Conservation (phyloP, 2,113 vertebrate genomes). For the Orthonyx spaldingii region DNA sequence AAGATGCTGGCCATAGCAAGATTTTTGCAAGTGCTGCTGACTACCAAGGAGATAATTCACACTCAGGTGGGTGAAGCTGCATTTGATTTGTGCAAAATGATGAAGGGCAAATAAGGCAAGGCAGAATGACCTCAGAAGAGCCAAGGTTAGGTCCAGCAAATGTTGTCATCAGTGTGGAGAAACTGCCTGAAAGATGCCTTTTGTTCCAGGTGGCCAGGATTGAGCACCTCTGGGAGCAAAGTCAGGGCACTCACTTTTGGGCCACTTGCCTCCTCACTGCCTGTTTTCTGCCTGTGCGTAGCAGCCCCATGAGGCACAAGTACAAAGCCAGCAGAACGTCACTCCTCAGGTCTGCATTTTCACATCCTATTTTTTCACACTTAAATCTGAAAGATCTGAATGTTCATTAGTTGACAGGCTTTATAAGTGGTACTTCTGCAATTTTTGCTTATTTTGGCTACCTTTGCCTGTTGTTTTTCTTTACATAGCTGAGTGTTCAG, state of each 20-base stretch:
- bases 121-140: neutral
- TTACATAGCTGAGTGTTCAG: neutral
- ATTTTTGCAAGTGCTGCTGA: neutral
- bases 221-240: neutral
- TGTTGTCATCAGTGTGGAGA: neutral
- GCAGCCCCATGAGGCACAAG: accelerated
- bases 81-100: neutral
- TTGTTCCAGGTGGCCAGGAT: neutral
- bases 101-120: neutral
- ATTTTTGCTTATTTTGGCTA: neutral
- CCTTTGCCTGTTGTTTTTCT: neutral
- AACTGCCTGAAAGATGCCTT: neutral
- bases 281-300: accelerated
- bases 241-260: neutral
- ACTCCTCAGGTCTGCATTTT: neutral
- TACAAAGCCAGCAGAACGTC: neutral
- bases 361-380: neutral
- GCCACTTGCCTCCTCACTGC: neutral
- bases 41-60: neutral
- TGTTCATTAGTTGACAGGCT: neutral
- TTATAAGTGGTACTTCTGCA: neutral
- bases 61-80: neutral
- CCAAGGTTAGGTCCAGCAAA: neutral
- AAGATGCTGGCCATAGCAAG: neutral
- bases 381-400: neutral